A percentile compares a stretch with the other conserved stretches of the same genome.
Conservation (phyloP, 2,888 invertebrate genomes). For the Myathropa florea region DNA sequence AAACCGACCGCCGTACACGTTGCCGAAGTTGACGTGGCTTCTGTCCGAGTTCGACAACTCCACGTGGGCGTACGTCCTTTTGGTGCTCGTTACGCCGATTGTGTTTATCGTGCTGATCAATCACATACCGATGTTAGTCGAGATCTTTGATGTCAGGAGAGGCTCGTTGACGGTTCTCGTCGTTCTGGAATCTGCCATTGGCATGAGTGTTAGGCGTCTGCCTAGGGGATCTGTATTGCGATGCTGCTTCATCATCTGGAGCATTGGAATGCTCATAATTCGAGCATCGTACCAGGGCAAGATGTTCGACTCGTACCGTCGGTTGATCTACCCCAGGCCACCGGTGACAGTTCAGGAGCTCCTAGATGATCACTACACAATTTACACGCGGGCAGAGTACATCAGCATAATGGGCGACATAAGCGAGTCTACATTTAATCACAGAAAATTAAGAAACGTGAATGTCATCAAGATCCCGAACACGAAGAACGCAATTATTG, state of each 20-base stretch:
- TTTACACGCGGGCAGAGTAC: neutral
- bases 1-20: neutral
- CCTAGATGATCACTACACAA: neutral
- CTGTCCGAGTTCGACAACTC: neutral
- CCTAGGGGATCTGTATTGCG: neutral
- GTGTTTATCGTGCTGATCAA: neutral
- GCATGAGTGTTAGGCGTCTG: neutral
- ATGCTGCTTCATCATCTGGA: neutral
- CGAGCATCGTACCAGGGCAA: conserved; percentile 14
- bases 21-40: conserved; percentile 10
- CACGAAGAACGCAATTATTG: neutral
- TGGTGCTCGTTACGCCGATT: neutral
- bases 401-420: neutral
- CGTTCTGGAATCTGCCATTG: neutral
- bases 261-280: neutral
- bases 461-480: neutral
- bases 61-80: neutral
- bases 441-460: neutral
- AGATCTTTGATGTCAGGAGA: neutral
- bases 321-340: neutral
- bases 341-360: neutral
- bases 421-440: neutral
- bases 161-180: neutral
- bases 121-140: neutral
- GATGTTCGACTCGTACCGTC: conserved; percentile 20